Evolutionary conservation across 2,797 vertebrate species (phyloP), one percentile per base, ranked within the genome.

Genomic region (Crypturellus tataupa): DNA sequence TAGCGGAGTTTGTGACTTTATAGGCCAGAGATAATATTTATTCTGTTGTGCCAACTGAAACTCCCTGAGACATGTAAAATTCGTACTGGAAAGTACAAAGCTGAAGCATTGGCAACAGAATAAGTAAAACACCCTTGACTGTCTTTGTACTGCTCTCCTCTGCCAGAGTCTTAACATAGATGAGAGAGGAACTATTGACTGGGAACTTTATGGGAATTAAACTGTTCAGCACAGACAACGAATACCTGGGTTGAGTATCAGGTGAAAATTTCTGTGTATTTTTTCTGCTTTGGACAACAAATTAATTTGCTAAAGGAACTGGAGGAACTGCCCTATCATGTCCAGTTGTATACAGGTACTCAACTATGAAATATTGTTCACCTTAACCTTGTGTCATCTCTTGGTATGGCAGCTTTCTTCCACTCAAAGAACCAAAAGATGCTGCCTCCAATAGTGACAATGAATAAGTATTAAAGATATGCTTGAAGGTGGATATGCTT

Each of bases 1-100:
- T 94, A 76, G 94, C 76, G 86, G 0, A 33, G 70, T 96, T 95
- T 95, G 86, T 63, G 70, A 59, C 65, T 95, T 46, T 53, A 27
- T 35, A 21, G 77, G 47, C 39, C 79, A 94, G 63, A 84, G 59
- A 53, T 53, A 90, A 90, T 40, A 58, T 93, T 89, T 87, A 73
- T 84, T 93, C 94, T 86, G 60, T 93, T 68, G 64, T 94, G 85
- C 85, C 75, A 89, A 18, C 62, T 94, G 60, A 58, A 83, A 78
- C 40, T 87, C 69, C 49, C 78, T 13, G 17, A 80, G 76, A 35
- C 18, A 10, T 2, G 23, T 33, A n/a, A 49, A 62, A 37, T 78
- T 90, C 49, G 62, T 25, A 3, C 44, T 71, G 83, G 69, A 94
- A 90, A 35, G 31, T 88, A 33, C n/a, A 29, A 35, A 81, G n/a